Evolutionary conservation across 1,140 invertebrate species (phyloP).

Genomic region (Muscidifurax raptorellus): DNA sequence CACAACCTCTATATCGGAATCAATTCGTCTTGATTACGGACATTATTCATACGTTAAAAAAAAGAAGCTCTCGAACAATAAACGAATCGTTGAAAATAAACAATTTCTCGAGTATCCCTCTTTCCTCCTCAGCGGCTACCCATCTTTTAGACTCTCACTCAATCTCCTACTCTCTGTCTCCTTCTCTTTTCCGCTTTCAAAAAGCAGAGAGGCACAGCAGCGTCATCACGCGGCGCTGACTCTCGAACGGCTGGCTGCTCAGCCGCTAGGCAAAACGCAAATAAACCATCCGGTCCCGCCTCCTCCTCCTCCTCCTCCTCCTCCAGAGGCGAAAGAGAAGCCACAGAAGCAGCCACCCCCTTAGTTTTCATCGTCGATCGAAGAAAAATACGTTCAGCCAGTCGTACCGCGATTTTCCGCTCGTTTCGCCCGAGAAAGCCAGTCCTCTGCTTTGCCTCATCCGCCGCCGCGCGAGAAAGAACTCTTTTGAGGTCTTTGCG

Average conservation of each 20-base stretch:
- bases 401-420: conserved; percentile 49
- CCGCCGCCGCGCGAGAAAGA: background rate
- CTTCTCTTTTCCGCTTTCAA: background rate
- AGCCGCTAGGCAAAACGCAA: conserved; percentile 73
- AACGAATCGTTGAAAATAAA: too few relatives aligned
- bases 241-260: conserved; percentile 67
- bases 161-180: background rate
- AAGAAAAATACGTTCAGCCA: conserved; percentile 68
- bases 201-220: background rate
- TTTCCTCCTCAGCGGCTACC: background rate
- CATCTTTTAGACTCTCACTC: background rate
- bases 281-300: conserved; percentile 64
- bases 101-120: too few relatives aligned
- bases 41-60: background rate
- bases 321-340: background rate
- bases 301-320: conserved; percentile 33
- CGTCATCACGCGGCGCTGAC: conserved; percentile 41
- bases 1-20: too few relatives aligned
- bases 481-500: conserved; percentile 1
- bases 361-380: conserved; percentile 59
- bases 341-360: background rate
- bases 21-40: too few relatives aligned
- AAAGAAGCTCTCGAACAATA: background rate
- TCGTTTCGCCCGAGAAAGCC: conserved; percentile 35
- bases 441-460: background rate